phyloP scores from a whole-genome alignment of 2,888 invertebrate genomes.

The Caradrina clavipalpis region DNA sequence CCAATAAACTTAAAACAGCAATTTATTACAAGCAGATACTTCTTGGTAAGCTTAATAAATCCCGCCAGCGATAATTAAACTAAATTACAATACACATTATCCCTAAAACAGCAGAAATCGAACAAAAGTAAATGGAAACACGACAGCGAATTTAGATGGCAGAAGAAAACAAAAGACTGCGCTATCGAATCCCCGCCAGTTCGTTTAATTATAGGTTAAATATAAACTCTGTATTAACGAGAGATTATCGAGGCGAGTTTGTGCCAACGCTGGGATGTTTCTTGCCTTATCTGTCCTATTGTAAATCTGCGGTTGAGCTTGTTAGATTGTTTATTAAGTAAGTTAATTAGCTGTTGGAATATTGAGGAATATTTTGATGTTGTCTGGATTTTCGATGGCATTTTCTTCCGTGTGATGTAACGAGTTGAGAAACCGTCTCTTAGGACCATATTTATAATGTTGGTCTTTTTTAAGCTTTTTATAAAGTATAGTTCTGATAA shows the following conservation, averaged over 20 bases:
- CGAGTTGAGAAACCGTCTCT: background rate
- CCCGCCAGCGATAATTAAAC: slow-evolving; percentile 22
- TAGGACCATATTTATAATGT: background rate
- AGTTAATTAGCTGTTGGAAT: slow-evolving; percentile 49
- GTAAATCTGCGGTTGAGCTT: slow-evolving; percentile 59
- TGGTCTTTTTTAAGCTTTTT: background rate
- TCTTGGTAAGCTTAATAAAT: background rate
- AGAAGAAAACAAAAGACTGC: slow-evolving; percentile 68
- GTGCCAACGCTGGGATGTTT: slow-evolving; percentile 41
- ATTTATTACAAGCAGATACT: slow-evolving; percentile 10
- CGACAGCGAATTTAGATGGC: slow-evolving; percentile 69
- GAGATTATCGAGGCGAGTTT: slow-evolving; percentile 66
- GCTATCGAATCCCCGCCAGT: slow-evolving; percentile 66
- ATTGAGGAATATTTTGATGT: slow-evolving; percentile 24
- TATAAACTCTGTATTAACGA: slow-evolving; percentile 68
- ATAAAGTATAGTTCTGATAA: background rate
- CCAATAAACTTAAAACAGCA: slow-evolving; percentile 4
- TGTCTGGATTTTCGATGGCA: slow-evolving; percentile 3
- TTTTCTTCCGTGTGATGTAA: slow-evolving; percentile 1
- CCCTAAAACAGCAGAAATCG: slow-evolving; percentile 58
- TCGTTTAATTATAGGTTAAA: slow-evolving; percentile 75
- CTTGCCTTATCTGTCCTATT: slow-evolving; percentile 59
- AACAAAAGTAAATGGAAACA: slow-evolving; percentile 65
- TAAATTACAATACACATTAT: slow-evolving; percentile 45
- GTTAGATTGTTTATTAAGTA: slow-evolving; percentile 55